phyloP scores from a whole-genome alignment of 30 jellyfish, hydroid and myxozoan genomes.

The Aurelia sp. region DNA sequence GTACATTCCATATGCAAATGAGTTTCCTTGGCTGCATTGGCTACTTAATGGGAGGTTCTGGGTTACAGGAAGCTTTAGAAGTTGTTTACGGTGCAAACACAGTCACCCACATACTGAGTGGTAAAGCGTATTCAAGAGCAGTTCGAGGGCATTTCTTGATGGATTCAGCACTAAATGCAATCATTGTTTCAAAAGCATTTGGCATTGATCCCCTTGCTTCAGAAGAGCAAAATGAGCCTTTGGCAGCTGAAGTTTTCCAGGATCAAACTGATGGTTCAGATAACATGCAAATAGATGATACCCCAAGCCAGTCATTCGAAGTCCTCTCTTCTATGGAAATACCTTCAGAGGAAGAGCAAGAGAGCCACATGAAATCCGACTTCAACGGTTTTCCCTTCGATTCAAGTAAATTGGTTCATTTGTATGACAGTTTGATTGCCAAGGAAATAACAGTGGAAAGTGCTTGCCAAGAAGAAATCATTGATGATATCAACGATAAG shows the following conservation, averaged over 20 bases:
- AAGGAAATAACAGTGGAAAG: conserved; percentile 16
- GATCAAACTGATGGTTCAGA: conserved; percentile 22
- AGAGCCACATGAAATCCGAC: background rate
- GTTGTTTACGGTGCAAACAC: conserved; percentile 42
- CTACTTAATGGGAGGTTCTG: conserved; percentile 39
- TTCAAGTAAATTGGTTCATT: conserved; percentile 12
- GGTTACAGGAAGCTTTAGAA: conserved; percentile 25
- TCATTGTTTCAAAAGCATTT: conserved; percentile 24
- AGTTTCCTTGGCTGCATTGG: conserved; percentile 64
- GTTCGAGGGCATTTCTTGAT: conserved; percentile 54
- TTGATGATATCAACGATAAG: background rate
- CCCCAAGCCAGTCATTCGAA: conserved; percentile 1
- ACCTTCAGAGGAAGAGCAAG: conserved; percentile 29
- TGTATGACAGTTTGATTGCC: conserved; percentile 20
- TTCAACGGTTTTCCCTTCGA: conserved; percentile 8
- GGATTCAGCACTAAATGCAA: conserved; percentile 28
- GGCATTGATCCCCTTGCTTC: conserved; percentile 23
- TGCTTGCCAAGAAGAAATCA: conserved; percentile 3
- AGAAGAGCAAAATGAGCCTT: conserved; percentile 27
- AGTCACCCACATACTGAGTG: conserved; percentile 48
- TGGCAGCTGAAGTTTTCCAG: conserved; percentile 20
- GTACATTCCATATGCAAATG: conserved; percentile 35
- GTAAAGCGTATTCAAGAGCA: conserved; percentile 60
- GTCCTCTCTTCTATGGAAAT: conserved; percentile 17
- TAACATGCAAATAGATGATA: conserved; percentile 14